Evolutionary conservation across 2,888 invertebrate genomes (phyloP).

Genomic region (Strigamia crassipes): DNA sequence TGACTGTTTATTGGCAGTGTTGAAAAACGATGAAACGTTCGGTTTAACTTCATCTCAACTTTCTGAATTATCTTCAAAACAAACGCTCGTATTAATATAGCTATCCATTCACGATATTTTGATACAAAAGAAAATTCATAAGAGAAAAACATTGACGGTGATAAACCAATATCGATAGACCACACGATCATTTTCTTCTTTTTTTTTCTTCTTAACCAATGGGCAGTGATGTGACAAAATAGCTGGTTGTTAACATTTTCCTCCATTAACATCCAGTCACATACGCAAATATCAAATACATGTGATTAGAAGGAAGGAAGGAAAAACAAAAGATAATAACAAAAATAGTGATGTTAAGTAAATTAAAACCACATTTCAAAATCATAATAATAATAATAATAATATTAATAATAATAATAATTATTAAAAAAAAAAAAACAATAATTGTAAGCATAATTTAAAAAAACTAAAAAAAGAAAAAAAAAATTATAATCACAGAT

Average conservation of each 20-base stretch:
- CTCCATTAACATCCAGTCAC: not conserved
- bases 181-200: not conserved
- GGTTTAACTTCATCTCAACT: not conserved
- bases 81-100: not conserved
- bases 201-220: not conserved
- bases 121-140: not conserved
- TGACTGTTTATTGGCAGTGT: slow-evolving; percentile 17
- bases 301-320: not conserved
- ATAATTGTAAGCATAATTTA: not conserved
- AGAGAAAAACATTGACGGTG: not conserved
- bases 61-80: slow-evolving; percentile 18
- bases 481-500: slow-evolving; percentile 29
- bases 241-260: slow-evolving; percentile 5
- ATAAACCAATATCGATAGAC: not conserved
- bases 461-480: not conserved
- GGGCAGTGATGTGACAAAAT: slow-evolving; percentile 18
- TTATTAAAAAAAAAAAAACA: not conserved
- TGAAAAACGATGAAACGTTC: not conserved
- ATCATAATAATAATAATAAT: not conserved
- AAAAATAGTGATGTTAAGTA: not conserved
- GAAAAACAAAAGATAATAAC: not conserved
- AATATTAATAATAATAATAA: too few relatives aligned
- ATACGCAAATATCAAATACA: not conserved
- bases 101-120: slow-evolving; percentile 3
- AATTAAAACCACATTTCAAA: not conserved